phyloP scores from a whole-genome alignment of 2,888 invertebrate genomes.

The Drosophila lutescens region DNA sequence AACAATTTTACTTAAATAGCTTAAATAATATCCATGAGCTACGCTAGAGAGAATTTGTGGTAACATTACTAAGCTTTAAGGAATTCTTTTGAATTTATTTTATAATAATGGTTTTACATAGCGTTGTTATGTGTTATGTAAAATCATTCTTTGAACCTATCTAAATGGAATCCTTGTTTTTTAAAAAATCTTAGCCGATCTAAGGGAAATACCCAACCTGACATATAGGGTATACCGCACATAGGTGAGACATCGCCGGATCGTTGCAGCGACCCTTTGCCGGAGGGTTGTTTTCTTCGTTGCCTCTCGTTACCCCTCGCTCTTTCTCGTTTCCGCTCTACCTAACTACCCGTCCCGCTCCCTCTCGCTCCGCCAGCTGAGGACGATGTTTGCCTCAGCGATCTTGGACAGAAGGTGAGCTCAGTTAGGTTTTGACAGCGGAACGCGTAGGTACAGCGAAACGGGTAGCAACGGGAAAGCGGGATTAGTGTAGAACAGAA shows the following conservation, averaged over 20 bases:
- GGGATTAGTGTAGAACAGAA: conserved; percentile 52
- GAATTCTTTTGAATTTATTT: no score
- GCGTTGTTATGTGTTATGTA: no score
- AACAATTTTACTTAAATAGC: no score
- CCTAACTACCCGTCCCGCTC: background rate
- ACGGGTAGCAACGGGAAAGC: conserved; percentile 53
- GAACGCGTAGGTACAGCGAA: conserved; percentile 74
- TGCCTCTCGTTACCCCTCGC: conserved; percentile 10
- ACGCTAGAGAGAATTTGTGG: no score
- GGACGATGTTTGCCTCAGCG: conserved; percentile 48
- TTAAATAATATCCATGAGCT: no score
- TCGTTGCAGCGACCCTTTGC: conserved; percentile 8
- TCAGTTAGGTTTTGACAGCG: conserved; percentile 81
- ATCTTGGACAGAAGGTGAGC: conserved; percentile 42
- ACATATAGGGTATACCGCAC: conserved; percentile 12
- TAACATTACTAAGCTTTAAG: no score
- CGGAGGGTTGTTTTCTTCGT: conserved; percentile 32
- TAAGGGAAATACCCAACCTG: conserved; percentile 12
- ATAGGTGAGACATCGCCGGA: conserved; percentile 15
- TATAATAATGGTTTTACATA: no score
- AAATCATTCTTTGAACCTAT: background rate
- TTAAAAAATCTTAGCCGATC: background rate
- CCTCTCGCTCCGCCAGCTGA: conserved; percentile 18
- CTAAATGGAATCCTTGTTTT: background rate
- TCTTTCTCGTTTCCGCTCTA: background rate